A percentile compares a stretch with the other conserved stretches of the same genome.
Evolutionary conservation across 1,140 invertebrate genomes (phyloP).

Genomic region (Hesperophylax magnus): DNA sequence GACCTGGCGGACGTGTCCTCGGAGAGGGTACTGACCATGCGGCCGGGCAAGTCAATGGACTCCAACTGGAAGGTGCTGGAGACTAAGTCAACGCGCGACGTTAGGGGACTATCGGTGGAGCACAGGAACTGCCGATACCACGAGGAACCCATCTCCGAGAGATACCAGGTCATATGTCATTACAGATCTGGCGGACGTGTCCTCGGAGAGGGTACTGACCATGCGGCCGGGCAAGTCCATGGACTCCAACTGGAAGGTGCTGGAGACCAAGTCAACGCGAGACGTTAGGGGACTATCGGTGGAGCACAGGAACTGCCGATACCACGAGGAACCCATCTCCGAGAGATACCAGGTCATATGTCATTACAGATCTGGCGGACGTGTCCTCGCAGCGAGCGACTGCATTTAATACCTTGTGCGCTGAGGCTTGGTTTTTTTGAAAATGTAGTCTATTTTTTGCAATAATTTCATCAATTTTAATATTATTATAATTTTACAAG

Average conservation of each 20-base stretch:
- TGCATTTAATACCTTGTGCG: too few species aligned
- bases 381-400: too few species aligned
- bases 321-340: slow-evolving; percentile 65
- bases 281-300: slow-evolving; percentile 65
- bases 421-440: too few species aligned
- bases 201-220: slow-evolving; percentile 56
- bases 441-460: too few species aligned
- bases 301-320: slow-evolving; percentile 67
- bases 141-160: slow-evolving; percentile 62
- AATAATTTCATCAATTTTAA: too few species aligned
- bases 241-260: slow-evolving; percentile 67
- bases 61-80: slow-evolving; percentile 70
- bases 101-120: slow-evolving; percentile 62
- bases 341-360: slow-evolving; percentile 13
- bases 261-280: slow-evolving; percentile 67
- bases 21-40: slow-evolving; percentile 56
- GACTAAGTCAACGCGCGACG: slow-evolving; percentile 65
- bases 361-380: too few species aligned
- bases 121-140: slow-evolving; percentile 69
- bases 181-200: slow-evolving; percentile 69
- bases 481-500: too few species aligned
- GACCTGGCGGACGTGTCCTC: slow-evolving; percentile 68
- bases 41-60: slow-evolving; percentile 64
- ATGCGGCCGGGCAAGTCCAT: slow-evolving; percentile 64
- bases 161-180: neutral